Conservation (phyloP, 2,888 invertebrate genomes). For the Thalpophila matura region DNA sequence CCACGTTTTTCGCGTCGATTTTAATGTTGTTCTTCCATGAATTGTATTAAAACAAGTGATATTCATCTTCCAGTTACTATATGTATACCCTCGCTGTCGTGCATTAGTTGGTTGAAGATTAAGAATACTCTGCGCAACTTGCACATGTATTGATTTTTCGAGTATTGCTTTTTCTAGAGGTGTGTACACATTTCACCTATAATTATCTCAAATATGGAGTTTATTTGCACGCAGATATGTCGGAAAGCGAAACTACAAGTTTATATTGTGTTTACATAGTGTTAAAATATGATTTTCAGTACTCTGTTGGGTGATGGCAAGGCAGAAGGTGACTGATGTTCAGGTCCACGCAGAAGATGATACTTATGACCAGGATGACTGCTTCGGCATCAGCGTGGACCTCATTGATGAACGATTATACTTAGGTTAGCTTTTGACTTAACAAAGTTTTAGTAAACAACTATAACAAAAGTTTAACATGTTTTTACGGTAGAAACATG, state of each 20-base stretch:
- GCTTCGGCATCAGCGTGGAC: slow-evolving; percentile 82
- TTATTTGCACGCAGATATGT: not conserved
- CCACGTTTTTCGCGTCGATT: slow-evolving; percentile 7
- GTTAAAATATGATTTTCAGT: slow-evolving; percentile 38
- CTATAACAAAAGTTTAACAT: no score
- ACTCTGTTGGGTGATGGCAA: slow-evolving; percentile 75
- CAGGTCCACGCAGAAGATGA: slow-evolving; percentile 78
- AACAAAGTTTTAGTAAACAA: not conserved
- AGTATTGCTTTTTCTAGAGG: slow-evolving; percentile 50
- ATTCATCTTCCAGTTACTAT: not conserved
- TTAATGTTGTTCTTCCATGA: not conserved
- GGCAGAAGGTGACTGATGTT: slow-evolving; percentile 78
- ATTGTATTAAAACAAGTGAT: slow-evolving; percentile 1
- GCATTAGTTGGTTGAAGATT: not conserved
- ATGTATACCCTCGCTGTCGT: not conserved
- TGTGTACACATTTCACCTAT: slow-evolving; percentile 43
- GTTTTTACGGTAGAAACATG: no score
- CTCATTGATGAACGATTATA: slow-evolving; percentile 83
- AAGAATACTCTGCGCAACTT: slow-evolving; percentile 28
- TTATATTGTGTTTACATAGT: not conserved
- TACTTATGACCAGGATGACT: slow-evolving; percentile 64
- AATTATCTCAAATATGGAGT: not conserved
- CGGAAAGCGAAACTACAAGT: not conserved
- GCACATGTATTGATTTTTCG: slow-evolving; percentile 57
- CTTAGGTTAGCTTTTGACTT: slow-evolving; percentile 71